These are phyloP conservation scores for Pachliopta kotzebuea DNA, from an alignment of 2,888 invertebrate species.

Conservation along the genomic window DNA sequence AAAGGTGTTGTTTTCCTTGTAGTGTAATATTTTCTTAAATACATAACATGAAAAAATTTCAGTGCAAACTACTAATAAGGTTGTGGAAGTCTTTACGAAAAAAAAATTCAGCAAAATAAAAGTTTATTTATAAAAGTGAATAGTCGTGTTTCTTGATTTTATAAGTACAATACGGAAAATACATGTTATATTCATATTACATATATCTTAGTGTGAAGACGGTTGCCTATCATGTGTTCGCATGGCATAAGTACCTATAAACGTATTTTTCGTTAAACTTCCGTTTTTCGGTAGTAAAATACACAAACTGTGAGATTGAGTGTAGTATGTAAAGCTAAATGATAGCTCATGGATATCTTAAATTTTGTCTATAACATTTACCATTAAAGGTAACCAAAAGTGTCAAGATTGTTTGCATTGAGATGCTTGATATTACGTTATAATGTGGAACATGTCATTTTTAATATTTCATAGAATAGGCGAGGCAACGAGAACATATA, in stretches of 20 bases:
- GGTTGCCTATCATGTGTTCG: conserved; percentile 17
- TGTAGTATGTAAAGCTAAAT: conserved; percentile 15
- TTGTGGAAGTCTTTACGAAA: conserved; percentile 20
- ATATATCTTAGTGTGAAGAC: conserved; percentile 21
- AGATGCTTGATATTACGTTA: conserved; percentile 10
- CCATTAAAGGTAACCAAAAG: neutral
- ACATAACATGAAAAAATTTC: too few relatives aligned
- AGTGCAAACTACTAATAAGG: neutral
- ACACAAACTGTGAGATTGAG: conserved; percentile 19
- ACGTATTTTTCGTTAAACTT: conserved; percentile 14
- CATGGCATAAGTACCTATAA: conserved; percentile 21
- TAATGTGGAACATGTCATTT: conserved; percentile 22
- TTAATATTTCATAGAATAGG: conserved; percentile 20
- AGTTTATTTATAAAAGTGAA: conserved; percentile 31
- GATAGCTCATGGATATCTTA: neutral
- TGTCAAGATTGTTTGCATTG: neutral
- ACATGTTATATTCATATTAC: conserved; percentile 27
- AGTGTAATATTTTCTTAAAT: too few relatives aligned
- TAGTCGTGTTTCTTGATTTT: conserved; percentile 24
- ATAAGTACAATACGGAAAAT: conserved; percentile 27
- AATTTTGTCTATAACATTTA: neutral
- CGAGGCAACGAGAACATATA: conserved; percentile 11
- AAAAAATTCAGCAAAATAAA: conserved; percentile 29
- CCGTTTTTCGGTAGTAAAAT: conserved; percentile 22
- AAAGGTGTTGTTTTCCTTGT: too few relatives aligned